These are phyloP conservation scores for Crocidura indochinensis DNA, from an alignment of 2,797 vertebrate genomes.

Conservation along the genomic window DNA sequence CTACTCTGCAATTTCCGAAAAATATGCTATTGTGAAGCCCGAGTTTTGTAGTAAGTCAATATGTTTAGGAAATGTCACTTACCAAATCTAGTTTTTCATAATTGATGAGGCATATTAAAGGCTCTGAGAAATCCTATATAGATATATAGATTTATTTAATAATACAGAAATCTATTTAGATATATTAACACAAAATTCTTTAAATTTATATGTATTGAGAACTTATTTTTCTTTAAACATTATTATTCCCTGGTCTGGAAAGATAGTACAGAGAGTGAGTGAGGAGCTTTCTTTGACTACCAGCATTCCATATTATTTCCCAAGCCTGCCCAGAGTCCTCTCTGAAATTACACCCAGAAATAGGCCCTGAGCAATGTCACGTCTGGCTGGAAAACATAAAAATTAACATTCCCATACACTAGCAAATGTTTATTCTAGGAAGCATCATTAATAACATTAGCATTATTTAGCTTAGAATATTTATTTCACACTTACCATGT, in stretches of 20 bases:
- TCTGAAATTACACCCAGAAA: too few relatives aligned
- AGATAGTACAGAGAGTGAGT: too few relatives aligned
- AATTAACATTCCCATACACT: conserved; percentile 9
- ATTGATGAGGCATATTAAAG: neutral
- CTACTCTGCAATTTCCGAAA: conserved; percentile 27
- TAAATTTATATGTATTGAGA: conserved; percentile 43
- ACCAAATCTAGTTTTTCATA: conserved; percentile 8
- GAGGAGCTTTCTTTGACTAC: too few relatives aligned
- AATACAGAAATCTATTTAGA: conserved; percentile 31
- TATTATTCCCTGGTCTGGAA: neutral
- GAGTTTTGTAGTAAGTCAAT: conserved; percentile 29
- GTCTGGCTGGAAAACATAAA: too few relatives aligned
- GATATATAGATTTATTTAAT: too few relatives aligned
- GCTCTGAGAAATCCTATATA: conserved; percentile 6
- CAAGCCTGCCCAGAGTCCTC: too few relatives aligned
- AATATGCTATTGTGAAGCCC: conserved; percentile 19
- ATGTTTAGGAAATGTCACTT: conserved; percentile 4
- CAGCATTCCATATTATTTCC: too few relatives aligned
- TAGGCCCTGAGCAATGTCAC: too few relatives aligned
- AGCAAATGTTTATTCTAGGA: conserved; percentile 60
- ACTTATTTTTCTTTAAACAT: conserved; percentile 31
- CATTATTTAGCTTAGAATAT: conserved; percentile 52
- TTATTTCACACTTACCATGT: conserved; percentile 50
- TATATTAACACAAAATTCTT: conserved; percentile 8
- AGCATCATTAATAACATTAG: neutral